Conservation (phyloP, 2,797 vertebrate genomes). For the Cossypha heuglini region DNA sequence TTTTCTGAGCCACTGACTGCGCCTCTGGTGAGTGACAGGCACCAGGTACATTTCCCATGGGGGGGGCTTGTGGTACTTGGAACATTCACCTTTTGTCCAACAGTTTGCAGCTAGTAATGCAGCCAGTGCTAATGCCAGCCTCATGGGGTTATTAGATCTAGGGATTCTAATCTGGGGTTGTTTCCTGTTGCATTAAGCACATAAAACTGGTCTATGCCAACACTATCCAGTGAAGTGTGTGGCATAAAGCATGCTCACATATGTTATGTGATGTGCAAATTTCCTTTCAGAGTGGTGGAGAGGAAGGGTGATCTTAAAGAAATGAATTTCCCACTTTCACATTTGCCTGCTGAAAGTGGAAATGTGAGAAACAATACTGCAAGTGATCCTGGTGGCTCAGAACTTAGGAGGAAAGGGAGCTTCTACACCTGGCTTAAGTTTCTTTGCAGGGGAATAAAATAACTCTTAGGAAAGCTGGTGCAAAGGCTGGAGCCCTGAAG, state of each 20-base stretch:
- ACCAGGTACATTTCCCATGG: not conserved
- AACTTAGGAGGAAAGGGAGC: not conserved
- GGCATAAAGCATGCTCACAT: not conserved
- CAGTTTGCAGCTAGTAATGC: not conserved
- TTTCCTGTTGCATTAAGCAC: not conserved
- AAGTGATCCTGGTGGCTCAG: not conserved
- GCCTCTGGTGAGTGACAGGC: not conserved
- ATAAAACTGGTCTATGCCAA: not conserved
- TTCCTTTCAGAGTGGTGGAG: not conserved
- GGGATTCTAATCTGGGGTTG: not conserved
- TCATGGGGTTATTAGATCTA: accelerated
- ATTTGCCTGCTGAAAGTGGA: not conserved
- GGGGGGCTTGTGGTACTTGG: not conserved
- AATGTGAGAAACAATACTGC: not conserved
- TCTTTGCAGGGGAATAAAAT: not conserved
- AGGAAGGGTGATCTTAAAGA: not conserved
- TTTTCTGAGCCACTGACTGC: not conserved
- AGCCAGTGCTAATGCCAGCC: not conserved
- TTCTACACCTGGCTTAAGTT: not conserved
- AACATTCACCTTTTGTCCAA: not conserved
- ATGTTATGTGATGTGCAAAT: not conserved
- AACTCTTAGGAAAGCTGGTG: not conserved
- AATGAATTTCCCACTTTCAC: not conserved
- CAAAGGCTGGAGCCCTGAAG: not conserved
- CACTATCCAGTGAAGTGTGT: not conserved